A percentile compares a stretch with the other conserved stretches of the same genome.
Evolutionary conservation across 1,140 invertebrate genomes (phyloP).

Genomic region (Leptopilina boulardi): DNA sequence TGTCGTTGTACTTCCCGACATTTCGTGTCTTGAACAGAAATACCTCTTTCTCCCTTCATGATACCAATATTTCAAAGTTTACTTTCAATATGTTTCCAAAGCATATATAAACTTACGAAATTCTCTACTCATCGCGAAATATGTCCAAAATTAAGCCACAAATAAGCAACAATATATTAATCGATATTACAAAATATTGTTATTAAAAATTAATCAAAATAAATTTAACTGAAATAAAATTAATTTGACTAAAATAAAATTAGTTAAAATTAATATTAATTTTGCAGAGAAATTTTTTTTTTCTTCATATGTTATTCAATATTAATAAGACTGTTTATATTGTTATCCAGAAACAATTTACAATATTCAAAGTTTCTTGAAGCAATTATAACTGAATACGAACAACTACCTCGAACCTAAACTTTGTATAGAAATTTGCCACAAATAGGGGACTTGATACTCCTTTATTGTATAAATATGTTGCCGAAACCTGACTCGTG

Average conservation of each 20-base stretch:
- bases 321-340: background rate
- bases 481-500: background rate
- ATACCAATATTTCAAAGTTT: conserved; percentile 2
- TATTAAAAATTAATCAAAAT: no score
- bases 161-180: no score
- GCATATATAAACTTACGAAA: background rate
- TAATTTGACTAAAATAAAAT: no score
- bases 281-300: no score
- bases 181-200: no score
- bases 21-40: conserved; percentile 3
- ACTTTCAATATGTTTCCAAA: background rate
- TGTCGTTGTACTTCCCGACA: background rate
- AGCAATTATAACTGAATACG: background rate
- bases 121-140: background rate
- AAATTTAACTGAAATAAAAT: no score
- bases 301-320: background rate
- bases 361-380: background rate
- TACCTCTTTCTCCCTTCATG: background rate
- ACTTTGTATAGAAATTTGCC: background rate
- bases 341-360: background rate
- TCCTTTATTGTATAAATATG: background rate
- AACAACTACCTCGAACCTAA: background rate
- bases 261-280: no score
- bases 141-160: background rate
- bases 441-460: background rate